Conservation (phyloP, 2,113 vertebrate genomes). For the Coptodon bakossiorum region DNA sequence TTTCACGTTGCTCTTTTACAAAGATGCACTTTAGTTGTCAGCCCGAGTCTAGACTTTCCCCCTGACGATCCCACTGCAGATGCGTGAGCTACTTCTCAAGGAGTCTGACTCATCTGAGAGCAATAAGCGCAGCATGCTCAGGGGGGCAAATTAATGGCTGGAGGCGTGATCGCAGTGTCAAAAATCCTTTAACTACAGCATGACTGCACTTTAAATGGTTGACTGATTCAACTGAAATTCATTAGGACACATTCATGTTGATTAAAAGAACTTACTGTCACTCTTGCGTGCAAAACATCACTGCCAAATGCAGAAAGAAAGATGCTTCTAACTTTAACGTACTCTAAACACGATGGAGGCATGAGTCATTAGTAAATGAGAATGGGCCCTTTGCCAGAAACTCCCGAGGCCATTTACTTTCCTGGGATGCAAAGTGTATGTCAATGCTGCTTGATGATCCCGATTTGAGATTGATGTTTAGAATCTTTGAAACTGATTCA, state of each 20-base stretch:
- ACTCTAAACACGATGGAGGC: background rate
- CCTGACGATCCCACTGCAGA: slow-evolving; percentile 5
- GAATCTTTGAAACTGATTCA: background rate
- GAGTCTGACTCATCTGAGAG: slow-evolving; percentile 48
- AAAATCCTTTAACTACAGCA: slow-evolving; percentile 6
- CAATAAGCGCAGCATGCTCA: background rate
- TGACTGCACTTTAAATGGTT: background rate
- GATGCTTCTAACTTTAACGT: background rate
- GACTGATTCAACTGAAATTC: slow-evolving; percentile 33
- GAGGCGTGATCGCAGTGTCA: slow-evolving; percentile 6
- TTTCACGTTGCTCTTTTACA: background rate
- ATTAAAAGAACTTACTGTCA: background rate
- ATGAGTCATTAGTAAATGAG: slow-evolving; percentile 18
- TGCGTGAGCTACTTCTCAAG: background rate
- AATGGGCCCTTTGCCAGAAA: slow-evolving; percentile 17
- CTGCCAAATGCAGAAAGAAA: background rate
- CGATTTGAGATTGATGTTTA: background rate
- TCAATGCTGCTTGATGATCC: background rate
- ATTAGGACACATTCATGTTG: slow-evolving; percentile 38
- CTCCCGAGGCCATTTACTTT: background rate
- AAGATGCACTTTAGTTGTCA: slow-evolving; percentile 5
- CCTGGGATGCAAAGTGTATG: background rate
- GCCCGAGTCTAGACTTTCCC: slow-evolving; percentile 18
- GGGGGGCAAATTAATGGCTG: slow-evolving; percentile 4
- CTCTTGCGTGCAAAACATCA: background rate